These are phyloP conservation scores for Cremastinae sp. DNA, from an alignment of 2,888 invertebrate genomes.

Conservation along the genomic window DNA sequence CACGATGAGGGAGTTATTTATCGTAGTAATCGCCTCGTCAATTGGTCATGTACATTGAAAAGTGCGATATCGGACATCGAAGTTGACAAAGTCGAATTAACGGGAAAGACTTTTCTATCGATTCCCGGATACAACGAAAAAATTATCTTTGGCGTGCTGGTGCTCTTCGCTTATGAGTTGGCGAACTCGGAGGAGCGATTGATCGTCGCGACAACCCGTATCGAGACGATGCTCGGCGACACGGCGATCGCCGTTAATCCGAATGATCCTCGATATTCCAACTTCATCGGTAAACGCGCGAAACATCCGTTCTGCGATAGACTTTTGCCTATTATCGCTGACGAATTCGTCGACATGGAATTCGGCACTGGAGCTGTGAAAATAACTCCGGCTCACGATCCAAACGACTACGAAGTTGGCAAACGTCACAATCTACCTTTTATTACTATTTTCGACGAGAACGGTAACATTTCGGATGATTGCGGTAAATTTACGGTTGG, in stretches of 20 bases:
- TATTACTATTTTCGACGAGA: conserved; percentile 94
- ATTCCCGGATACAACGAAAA: conserved; percentile 96
- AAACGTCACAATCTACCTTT: conserved; percentile 92
- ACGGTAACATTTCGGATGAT: conserved; percentile 91
- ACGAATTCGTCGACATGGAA: conserved; percentile 95
- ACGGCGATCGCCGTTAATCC: conserved; percentile 99
- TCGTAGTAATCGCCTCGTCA: conserved; percentile 95
- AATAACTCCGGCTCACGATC: conserved; percentile 99
- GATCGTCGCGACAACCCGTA: conserved; percentile 97
- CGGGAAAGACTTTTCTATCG: conserved; percentile 90
- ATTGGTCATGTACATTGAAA: conserved; percentile 98
- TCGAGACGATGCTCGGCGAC: conserved; percentile 99
- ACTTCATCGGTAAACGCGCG: conserved; percentile 90
- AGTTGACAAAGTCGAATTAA: conserved; percentile 95
- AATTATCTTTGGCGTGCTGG: conserved; percentile 96
- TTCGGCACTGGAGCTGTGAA: conserved; percentile 99
- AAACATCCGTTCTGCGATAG: conserved; percentile 94
- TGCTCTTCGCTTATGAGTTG: conserved; percentile 94
- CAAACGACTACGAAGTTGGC: conserved; percentile 97
- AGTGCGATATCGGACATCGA: conserved; percentile 99
- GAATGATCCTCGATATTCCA: conserved; percentile 90
- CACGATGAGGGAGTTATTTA: conserved; percentile 95
- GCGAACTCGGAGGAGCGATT: conserved; percentile 89
- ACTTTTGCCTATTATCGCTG: conserved; percentile 92
- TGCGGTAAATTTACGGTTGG: conserved; percentile 89